Evolutionary conservation across 2,888 invertebrate genomes (phyloP), one percentile per base, ranked within the genome.

Genomic region (Ceratothoa steindachneri): DNA sequence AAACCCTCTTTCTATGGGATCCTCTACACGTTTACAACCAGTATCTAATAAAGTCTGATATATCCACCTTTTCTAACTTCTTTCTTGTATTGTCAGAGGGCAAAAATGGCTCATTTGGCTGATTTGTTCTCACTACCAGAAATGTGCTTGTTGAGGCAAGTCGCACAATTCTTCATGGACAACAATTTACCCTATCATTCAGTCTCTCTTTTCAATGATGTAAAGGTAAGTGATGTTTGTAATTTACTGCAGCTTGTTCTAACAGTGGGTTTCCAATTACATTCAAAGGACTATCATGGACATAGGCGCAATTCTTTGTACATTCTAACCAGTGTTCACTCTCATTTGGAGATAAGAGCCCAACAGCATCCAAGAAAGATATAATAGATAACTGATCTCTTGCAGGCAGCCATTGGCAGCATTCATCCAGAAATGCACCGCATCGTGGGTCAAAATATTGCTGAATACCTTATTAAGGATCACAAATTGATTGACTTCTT

Each of bases 121-220:
- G 98, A 98, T 87, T 85, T 97, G 71, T 98, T 98, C 86, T 96
- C 97, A 5, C 92, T 97, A 64, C 97, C 98, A 30, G 97, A 97
- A 87, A 95, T 97, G 91, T 91, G 93, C 80, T 86, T 98, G 55
- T 86, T 97, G 1, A 93, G 95, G 82, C 95, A 96, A 85, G 93
- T 97, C 1, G 93, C 95, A 0, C 95, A 97, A 86, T 95, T 92
- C 86, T 96, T 97, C 83, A 90, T 92, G 80, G 88, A 88, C 71
- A 92, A 95, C 84, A 90, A 91, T 81, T 93, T 97, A 80, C 92
- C 93, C 82, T 98, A 93, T 85, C 93, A 96, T 85, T 95, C 98
- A 0, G 95, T 96, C 85, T 95, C 96, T 82, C 88, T 98, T 30
- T 98, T 96, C 84, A 89, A 93, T 83, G 97, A 97, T 86, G 93